Evolutionary conservation across 2,888 invertebrate species (phyloP).

Genomic region (Antheraea assamensis): DNA sequence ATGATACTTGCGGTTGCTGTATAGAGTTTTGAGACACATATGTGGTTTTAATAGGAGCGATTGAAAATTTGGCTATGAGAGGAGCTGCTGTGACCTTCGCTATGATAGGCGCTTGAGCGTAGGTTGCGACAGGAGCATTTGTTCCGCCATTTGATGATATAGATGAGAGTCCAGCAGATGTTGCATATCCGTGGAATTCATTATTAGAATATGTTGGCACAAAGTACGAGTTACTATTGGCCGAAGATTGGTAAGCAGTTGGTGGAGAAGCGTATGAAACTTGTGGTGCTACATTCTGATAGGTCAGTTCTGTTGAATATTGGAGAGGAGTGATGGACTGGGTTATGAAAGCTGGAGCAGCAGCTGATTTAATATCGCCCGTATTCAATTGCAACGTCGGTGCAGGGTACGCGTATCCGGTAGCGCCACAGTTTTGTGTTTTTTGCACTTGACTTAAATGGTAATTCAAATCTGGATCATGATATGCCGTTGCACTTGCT

Average conservation of each 20-base stretch:
- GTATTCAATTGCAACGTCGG: constrained; percentile 79
- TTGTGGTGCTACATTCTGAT: constrained; percentile 54
- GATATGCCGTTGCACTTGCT: constrained; percentile 62
- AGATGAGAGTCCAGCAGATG: constrained; percentile 77
- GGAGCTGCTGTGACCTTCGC: constrained; percentile 76
- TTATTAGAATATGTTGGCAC: constrained; percentile 49
- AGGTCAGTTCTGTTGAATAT: constrained; percentile 48
- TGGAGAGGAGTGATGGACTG: constrained; percentile 37
- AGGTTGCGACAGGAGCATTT: constrained; percentile 68
- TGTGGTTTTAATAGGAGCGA: constrained; percentile 59
- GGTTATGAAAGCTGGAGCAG: constrained; percentile 40
- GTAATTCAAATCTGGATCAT: constrained; percentile 76
- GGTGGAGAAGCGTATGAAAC: constrained; percentile 62
- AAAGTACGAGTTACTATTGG: constrained; percentile 40
- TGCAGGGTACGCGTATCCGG: constrained; percentile 80
- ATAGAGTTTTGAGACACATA: constrained; percentile 63
- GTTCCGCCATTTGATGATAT: constrained; percentile 55
- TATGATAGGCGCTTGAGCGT: constrained; percentile 79
- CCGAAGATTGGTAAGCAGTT: constrained; percentile 46
- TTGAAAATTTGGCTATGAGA: constrained; percentile 63
- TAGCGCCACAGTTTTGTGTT: constrained; percentile 57
- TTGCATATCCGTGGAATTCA: constrained; percentile 80
- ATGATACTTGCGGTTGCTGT: constrained; percentile 55
- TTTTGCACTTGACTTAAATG: constrained; percentile 71
- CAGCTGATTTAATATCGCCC: constrained; percentile 53